A percentile compares a stretch with the other conserved stretches of the same genome.
Conservation (phyloP, 1,140 invertebrate species). For the Listronotus oregonensis region DNA sequence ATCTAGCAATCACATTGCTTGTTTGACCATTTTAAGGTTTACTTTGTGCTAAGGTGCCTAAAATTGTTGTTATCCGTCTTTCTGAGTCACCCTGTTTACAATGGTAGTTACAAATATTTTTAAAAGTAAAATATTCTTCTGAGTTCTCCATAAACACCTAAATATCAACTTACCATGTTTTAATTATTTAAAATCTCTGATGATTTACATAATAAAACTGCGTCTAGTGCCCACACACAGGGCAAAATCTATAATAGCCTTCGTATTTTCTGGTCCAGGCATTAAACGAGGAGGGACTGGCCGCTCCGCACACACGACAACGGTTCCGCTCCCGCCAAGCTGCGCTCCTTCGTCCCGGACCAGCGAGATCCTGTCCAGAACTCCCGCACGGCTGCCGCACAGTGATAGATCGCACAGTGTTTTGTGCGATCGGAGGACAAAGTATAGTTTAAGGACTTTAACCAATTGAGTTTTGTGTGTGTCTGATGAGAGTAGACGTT, state of each 20-base stretch:
- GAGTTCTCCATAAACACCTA: no score
- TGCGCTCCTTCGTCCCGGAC: conserved; percentile 5
- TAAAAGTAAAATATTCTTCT: no score
- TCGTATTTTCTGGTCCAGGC: conserved; percentile 55
- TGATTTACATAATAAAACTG: not conserved
- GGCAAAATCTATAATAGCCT: conserved; percentile 29
- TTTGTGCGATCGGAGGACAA: conserved; percentile 3
- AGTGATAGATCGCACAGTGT: conserved; percentile 1
- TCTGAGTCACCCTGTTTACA: no score
- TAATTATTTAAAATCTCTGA: no score
- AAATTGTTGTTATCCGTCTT: no score
- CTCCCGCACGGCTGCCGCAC: not conserved
- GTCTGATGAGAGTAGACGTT: not conserved
- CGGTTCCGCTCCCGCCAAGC: conserved; percentile 12
- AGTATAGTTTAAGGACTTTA: conserved; percentile 3
- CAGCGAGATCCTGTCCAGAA: conserved; percentile 3
- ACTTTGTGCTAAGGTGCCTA: no score
- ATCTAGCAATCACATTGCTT: no score
- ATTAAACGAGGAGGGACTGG: conserved; percentile 53
- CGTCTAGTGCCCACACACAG: conserved; percentile 17
- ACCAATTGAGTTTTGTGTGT: not conserved
- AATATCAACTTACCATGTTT: no score
- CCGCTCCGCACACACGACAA: conserved; percentile 29
- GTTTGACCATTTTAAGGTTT: no score
- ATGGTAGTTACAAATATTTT: no score